Evolutionary conservation across 1,140 invertebrate species (phyloP), one percentile per base, ranked within the genome.

Genomic region (Apis dorsata): DNA sequence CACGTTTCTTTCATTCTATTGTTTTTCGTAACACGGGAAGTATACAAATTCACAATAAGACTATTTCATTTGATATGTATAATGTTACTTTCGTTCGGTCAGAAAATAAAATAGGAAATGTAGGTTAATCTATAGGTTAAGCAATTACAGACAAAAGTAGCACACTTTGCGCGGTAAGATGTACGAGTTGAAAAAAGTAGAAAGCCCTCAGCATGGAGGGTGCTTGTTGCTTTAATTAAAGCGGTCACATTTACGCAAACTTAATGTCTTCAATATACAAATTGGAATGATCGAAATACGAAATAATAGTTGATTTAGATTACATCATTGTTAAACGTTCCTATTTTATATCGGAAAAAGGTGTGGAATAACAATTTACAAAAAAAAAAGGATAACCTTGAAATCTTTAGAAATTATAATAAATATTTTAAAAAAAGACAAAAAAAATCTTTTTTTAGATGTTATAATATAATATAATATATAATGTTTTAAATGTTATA

Each of bases 101-200:
- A 53, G 62, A 44, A 75, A 81, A 81, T 81, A 73, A 49, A 81
- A 81, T 81, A 68, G 44, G 80, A 77, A 69, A 81, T 77, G 80
- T 81, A 75, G 80, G 73, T 81, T 76, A 81, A 81, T 81, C 57
- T 77, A 28, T 69, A 28, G 21, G 80, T 81, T 57, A 68, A 66
- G 55, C 80, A 81, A 77, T 69, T 81, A 69, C 17, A 68, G 65
- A 34, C 21, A 65, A 55, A 81, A 77, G 73, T 69, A 77, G 63
- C 65, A 24, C 65, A 44, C 53, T 51, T 34, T 34, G 24, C 62
- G 24, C 44, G 63, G 59, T 68, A 69, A 76, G 65, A 69, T 49
- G 73, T 34, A 77, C 65, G n/a, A 34, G 53, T 59, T 34, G 73
- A 60, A 70, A 66, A 68, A 65, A 28, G 49, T 77, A 76, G 72